Conservation (phyloP, 2,113 vertebrate genomes). For the Oncorhynchus tshawytscha region DNA sequence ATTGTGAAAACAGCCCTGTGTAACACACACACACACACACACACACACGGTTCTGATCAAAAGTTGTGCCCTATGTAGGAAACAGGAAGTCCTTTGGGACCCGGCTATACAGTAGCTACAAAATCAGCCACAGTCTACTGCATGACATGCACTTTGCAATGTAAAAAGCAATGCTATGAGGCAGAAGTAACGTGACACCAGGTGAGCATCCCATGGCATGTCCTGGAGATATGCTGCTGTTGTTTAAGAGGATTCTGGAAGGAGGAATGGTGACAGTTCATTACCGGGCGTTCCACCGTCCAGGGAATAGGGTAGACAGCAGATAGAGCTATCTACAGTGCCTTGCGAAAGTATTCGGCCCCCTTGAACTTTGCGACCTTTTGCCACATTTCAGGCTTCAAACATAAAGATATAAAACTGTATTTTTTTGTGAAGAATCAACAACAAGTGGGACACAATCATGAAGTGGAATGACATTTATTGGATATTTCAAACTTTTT, state of each 20-base stretch:
- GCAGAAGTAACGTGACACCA: constrained; percentile 29
- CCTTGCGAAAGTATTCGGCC: too few species aligned
- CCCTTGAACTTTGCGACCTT: too few species aligned
- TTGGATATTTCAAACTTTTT: too few species aligned
- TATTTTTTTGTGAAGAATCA: too few species aligned
- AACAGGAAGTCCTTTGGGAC: constrained; percentile 29
- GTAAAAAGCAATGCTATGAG: constrained; percentile 23
- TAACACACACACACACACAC: too few species aligned
- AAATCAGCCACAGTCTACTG: neutral
- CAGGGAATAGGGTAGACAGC: neutral
- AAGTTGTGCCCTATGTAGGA: constrained; percentile 2
- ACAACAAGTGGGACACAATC: too few species aligned
- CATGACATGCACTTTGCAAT: constrained; percentile 2
- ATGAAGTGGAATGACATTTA: too few species aligned
- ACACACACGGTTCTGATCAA: too few species aligned
- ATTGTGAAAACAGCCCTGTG: too few species aligned
- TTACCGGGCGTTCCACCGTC: neutral
- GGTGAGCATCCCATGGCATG: neutral
- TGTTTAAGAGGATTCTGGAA: neutral
- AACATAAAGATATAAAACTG: too few species aligned
- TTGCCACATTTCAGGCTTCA: too few species aligned
- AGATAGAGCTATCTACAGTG: too few species aligned
- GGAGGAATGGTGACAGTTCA: neutral
- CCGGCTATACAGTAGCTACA: neutral
- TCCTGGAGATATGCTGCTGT: constrained; percentile 26